Evolutionary conservation across 53 echinoderm and acorn worm genomes (phyloP).

Genomic region (Crossaster papposus): DNA sequence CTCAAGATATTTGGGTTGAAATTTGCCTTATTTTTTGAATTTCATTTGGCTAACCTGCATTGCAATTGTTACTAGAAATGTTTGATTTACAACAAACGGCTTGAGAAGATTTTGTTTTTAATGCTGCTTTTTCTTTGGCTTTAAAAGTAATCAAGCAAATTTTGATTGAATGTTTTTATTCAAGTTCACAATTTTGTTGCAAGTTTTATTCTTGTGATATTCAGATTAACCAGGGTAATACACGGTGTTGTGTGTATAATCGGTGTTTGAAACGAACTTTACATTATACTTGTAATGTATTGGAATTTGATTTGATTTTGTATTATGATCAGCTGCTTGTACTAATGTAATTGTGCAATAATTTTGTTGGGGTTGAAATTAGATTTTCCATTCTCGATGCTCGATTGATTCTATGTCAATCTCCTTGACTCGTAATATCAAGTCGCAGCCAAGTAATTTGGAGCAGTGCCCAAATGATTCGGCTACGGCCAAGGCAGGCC

Average conservation of each 20-base stretch:
- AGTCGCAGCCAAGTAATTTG: too few relatives aligned
- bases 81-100: background rate
- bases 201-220: background rate
- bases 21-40: background rate
- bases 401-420: background rate
- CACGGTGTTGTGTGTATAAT: too few relatives aligned
- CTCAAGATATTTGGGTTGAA: background rate
- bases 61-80: background rate
- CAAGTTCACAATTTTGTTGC: background rate
- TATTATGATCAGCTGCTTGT: background rate
- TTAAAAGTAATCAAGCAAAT: too few relatives aligned
- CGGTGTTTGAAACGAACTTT: too few relatives aligned
- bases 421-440: too few relatives aligned
- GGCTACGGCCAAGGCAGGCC: too few relatives aligned
- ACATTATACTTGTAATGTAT: background rate
- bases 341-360: constrained; percentile 40
- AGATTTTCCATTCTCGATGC: background rate
- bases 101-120: background rate
- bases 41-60: background rate
- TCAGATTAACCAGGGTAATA: too few relatives aligned
- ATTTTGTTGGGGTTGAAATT: background rate
- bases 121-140: too few relatives aligned
- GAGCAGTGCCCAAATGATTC: too few relatives aligned
- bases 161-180: too few relatives aligned
- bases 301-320: background rate